Evolutionary conservation across 2,888 invertebrate species (phyloP).

Genomic region (Scaeva pyrastri): DNA sequence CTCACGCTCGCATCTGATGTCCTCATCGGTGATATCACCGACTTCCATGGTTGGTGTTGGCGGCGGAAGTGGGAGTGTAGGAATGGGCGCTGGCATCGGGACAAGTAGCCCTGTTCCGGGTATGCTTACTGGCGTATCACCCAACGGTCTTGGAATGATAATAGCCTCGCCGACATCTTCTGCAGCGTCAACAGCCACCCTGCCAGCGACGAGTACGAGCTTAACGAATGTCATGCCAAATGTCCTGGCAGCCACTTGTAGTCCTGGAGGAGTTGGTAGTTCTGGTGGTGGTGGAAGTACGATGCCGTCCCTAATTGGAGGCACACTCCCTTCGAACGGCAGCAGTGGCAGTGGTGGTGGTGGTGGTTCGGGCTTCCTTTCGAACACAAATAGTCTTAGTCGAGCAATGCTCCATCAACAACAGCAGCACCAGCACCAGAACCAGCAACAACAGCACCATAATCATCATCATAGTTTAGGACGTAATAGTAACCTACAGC

Average conservation of each 20-base stretch:
- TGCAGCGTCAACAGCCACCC: slow-evolving; percentile 79
- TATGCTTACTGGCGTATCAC: slow-evolving; percentile 62
- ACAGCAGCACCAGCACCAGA: slow-evolving; percentile 68
- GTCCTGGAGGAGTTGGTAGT: slow-evolving; percentile 61
- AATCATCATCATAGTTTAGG: slow-evolving; percentile 74
- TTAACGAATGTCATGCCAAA: slow-evolving; percentile 77
- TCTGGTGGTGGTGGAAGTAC: slow-evolving; percentile 60
- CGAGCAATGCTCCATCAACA: slow-evolving; percentile 72
- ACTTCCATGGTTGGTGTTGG: slow-evolving; percentile 78
- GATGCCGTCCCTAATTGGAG: slow-evolving; percentile 75
- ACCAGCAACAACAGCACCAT: slow-evolving; percentile 75
- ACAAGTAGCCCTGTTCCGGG: slow-evolving; percentile 75
- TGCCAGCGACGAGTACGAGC: slow-evolving; percentile 78
- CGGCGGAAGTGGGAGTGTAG: slow-evolving; percentile 78
- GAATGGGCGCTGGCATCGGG: slow-evolving; percentile 78
- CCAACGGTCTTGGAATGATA: slow-evolving; percentile 76
- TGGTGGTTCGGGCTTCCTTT: slow-evolving; percentile 44
- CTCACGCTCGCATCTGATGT: slow-evolving; percentile 81
- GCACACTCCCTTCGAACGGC: slow-evolving; percentile 81
- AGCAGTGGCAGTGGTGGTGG: slow-evolving; percentile 80
- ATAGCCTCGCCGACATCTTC: slow-evolving; percentile 82
- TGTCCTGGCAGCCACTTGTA: slow-evolving; percentile 76
- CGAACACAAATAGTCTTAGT: slow-evolving; percentile 71
- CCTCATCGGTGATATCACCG: slow-evolving; percentile 79
- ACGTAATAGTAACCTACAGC: slow-evolving; percentile 74